Evolutionary conservation across 1,140 invertebrate genomes (phyloP), one percentile per base, ranked within the genome.

Genomic region (Trichomalopsis sarcophagae): DNA sequence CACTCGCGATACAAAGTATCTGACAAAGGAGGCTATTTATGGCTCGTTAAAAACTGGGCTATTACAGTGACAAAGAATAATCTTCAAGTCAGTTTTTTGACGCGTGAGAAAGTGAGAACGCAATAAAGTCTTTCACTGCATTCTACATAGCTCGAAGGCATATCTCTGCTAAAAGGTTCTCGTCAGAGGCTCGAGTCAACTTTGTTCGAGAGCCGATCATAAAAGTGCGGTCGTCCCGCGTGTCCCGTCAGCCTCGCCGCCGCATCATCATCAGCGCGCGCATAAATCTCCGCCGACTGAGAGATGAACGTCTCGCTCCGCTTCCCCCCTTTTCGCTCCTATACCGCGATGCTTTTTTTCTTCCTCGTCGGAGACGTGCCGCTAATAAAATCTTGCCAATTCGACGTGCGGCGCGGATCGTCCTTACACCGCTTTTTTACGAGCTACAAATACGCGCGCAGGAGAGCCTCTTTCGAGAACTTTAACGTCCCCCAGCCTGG

Each of bases 321-420:
- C 33, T 7, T 47, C 66, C n/a, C 66, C 66, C 55, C 79, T 47
- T 66, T 23, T n/a, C n/a, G 33, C 40, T 23, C 27, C 40, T 47
- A 36, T 36, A 36, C 33, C 85, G 86, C 84, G 14, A 2, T n/a
- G 6, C 6, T 7, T n/a, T 62, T 62, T 62, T n/a, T 62, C 17
- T 62, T 62, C 55, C 6, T 62, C 55, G 6, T 62, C 55, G 21
- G 47, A 50, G 47, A 62, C 86, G 86, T 85, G 86, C 78, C 76
- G 84, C 89, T 90, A 92, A 93, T 93, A 92, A 93, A 93, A 93
- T 91, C 88, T 90, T 92, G 92, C 91, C 91, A 91, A 93, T 93
- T 93, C 91, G 91, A 90, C 86, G 90, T 86, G 27, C 27, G 89
- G 90, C 87, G 86, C 86, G 86, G 89, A 89, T 87, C 87, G 88